These are phyloP conservation scores for Hypothenemus hampei DNA, from an alignment of 1,140 invertebrate genomes.

Conservation along the genomic window DNA sequence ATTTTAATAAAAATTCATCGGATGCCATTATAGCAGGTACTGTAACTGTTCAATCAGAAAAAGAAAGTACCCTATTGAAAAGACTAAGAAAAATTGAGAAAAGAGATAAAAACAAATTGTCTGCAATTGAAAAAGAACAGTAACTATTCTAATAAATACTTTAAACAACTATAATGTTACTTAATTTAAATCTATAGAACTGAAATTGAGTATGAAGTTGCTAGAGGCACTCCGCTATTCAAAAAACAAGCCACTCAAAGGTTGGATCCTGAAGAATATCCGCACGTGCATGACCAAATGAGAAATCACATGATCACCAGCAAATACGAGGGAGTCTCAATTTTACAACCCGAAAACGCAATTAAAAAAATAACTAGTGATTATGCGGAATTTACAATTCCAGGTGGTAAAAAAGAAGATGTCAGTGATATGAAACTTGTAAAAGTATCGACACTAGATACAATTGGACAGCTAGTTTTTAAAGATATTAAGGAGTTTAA, in stretches of 20 bases:
- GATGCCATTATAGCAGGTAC: constrained; percentile 32
- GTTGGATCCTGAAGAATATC: constrained; percentile 32
- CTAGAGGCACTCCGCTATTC: constrained; percentile 31
- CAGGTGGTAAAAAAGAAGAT: constrained; percentile 62
- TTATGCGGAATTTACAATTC: constrained; percentile 87
- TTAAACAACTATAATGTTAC: constrained; percentile 3
- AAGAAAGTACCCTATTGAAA: constrained; percentile 77
- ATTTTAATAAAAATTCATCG: constrained; percentile 13
- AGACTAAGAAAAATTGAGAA: constrained; percentile 86
- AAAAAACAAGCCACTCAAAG: constrained; percentile 19
- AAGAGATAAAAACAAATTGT: constrained; percentile 48
- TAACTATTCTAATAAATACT: constrained; percentile 23
- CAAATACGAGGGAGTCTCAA: constrained; percentile 33
- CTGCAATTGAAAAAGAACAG: constrained; percentile 24
- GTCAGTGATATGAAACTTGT: constrained; percentile 58
- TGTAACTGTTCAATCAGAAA: constrained; percentile 77
- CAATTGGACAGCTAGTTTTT: constrained; percentile 84
- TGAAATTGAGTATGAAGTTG: constrained; percentile 32
- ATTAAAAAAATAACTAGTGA: constrained; percentile 59
- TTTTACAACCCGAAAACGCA: constrained; percentile 50
- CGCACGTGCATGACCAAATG: constrained; percentile 37
- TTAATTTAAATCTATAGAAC: constrained; percentile 31
- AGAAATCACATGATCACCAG: constrained; percentile 32
- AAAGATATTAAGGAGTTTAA: constrained; percentile 83
- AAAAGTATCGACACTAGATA: constrained; percentile 69